phyloP scores from a whole-genome alignment of 1,140 invertebrate genomes.

The Thaumatotibia leucotreta region DNA sequence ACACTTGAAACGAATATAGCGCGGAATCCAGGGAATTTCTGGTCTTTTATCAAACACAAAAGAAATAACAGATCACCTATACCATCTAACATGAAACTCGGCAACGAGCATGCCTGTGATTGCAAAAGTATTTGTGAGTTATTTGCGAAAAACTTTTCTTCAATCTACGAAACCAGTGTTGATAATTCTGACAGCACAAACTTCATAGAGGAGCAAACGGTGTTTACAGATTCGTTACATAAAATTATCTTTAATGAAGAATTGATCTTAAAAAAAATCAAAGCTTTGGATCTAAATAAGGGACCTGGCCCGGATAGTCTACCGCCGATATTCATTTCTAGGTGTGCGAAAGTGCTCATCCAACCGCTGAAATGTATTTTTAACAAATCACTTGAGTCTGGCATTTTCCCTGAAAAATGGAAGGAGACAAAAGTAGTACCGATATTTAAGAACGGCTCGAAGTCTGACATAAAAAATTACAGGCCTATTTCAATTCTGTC shows the following conservation, averaged over 20 bases:
- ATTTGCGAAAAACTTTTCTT: not conserved
- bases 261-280: not conserved
- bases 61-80: not conserved
- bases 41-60: not conserved
- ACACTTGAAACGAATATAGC: not conserved
- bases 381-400: not conserved
- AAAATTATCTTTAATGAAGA: not conserved
- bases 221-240: not conserved
- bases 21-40: not conserved
- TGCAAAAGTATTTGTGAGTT: not conserved
- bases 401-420: not conserved
- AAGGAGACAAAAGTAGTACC: not conserved
- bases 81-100: not conserved
- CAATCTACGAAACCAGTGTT: not conserved
- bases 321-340: not conserved
- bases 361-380: not conserved
- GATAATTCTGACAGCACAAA: not conserved
- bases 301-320: not conserved
- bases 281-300: not conserved
- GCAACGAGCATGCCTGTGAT: not conserved
- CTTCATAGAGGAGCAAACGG: not conserved
- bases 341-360: not conserved
- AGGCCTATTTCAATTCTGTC: not conserved
- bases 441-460: not conserved
- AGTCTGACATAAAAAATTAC: not conserved